Evolutionary conservation across 2,888 invertebrate species (phyloP).

Genomic region (Lasioglossum morio): DNA sequence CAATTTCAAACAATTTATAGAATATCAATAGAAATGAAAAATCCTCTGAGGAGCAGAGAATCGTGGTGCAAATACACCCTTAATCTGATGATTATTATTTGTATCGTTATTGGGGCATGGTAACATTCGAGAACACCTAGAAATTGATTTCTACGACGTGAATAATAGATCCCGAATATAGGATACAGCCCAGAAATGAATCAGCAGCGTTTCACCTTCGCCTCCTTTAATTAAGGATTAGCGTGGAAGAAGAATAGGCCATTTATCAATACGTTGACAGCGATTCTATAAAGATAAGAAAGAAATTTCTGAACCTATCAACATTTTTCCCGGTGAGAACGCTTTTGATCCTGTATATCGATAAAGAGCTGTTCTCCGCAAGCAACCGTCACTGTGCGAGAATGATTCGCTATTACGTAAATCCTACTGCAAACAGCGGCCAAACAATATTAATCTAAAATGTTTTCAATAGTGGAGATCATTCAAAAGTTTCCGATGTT

Average conservation of each 20-base stretch:
- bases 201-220: conserved; percentile 15
- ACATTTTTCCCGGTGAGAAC: conserved; percentile 22
- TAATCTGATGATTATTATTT: background rate
- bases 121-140: too few relatives aligned
- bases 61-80: background rate
- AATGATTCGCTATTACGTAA: background rate
- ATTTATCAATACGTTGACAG: conserved; percentile 25
- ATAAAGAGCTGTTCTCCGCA: background rate
- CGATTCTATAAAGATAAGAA: conserved; percentile 23
- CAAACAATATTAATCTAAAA: background rate
- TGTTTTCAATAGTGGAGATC: background rate
- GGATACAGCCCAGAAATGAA: conserved; percentile 15
- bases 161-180: background rate
- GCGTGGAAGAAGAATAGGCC: background rate
- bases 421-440: background rate
- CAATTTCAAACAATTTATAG: too few relatives aligned
- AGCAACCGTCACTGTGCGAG: background rate
- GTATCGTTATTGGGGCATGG: background rate
- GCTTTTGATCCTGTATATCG: background rate
- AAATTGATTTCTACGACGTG: conserved; percentile 16
- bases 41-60: background rate
- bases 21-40: too few relatives aligned
- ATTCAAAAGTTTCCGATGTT: background rate
- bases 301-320: conserved; percentile 3
- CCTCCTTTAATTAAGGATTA: conserved; percentile 25